Conservation (phyloP, 2,888 invertebrate species). For the Melolontha melolontha region DNA sequence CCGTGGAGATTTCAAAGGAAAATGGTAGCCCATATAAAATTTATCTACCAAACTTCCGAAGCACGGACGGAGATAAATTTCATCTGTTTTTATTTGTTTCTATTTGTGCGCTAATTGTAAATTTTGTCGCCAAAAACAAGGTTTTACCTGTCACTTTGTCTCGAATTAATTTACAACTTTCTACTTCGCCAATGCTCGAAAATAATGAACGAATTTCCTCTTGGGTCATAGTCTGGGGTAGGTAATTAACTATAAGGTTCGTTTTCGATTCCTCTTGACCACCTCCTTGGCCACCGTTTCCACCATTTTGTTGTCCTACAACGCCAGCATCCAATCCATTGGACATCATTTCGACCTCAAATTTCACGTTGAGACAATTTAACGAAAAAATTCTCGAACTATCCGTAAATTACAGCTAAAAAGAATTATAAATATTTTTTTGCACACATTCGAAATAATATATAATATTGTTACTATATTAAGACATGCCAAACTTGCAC, state of each 20-base stretch:
- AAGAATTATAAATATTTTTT: conserved; percentile 6
- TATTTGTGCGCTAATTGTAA: not conserved
- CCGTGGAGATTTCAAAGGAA: not conserved
- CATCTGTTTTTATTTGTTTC: not conserved
- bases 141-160: conserved; percentile 94
- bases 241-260: conserved; percentile 99
- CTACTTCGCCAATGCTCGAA: conserved; percentile 98
- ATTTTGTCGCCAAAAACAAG: conserved; percentile 30
- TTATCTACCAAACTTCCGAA: conserved; percentile 43
- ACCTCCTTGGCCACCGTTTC: conserved; percentile 68
- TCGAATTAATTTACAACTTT: conserved; percentile 98
- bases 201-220: conserved; percentile 98
- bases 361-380: conserved; percentile 47
- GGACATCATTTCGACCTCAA: conserved; percentile 75
- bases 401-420: conserved; percentile 36
- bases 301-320: conserved; percentile 87
- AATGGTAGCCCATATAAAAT: conserved; percentile 42
- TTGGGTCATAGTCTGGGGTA: conserved; percentile 99
- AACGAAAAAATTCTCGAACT: conserved; percentile 31
- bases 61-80: not conserved
- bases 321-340: conserved; percentile 84
- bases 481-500: not conserved
- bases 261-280: conserved; percentile 93
- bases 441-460: too few species aligned
- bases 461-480: not conserved